Percentiles rank a stretch among this genome's conserved stretches.
Evolutionary conservation across 2,888 invertebrate species (phyloP).

Genomic region (Mesoligia furuncula): DNA sequence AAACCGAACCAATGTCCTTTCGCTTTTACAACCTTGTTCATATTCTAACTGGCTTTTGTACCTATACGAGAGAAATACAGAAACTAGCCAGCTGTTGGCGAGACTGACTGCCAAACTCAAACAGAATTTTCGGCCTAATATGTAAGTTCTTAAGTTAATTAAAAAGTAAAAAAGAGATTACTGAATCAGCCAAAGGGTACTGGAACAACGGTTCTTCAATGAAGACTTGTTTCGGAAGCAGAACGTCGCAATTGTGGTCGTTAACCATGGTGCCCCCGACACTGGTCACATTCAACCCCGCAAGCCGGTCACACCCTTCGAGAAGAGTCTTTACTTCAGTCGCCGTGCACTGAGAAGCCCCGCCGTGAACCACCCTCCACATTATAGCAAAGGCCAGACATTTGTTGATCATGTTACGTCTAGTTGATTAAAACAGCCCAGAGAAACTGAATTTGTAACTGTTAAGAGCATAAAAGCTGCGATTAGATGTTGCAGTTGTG

Average conservation of each 20-base stretch:
- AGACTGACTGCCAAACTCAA: not conserved
- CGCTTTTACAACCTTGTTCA: not conserved
- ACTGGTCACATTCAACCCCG: conserved; percentile 84
- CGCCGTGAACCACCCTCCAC: conserved; percentile 60
- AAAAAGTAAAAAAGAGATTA: conserved; percentile 58
- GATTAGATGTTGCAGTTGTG: conserved; percentile 14
- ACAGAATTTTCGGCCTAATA: not conserved
- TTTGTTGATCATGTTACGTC: conserved; percentile 34
- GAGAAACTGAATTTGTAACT: conserved; percentile 31
- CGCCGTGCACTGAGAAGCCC: conserved; percentile 74
- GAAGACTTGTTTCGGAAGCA: conserved; percentile 87
- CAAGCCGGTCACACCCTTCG: conserved; percentile 83
- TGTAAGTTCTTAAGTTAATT: too few relatives aligned
- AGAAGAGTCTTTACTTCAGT: conserved; percentile 82
- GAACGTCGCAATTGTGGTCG: conserved; percentile 87
- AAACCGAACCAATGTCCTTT: not conserved
- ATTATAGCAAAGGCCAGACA: conserved; percentile 53
- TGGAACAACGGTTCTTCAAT: conserved; percentile 86
- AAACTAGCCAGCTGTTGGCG: not conserved
- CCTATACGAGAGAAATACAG: not conserved
- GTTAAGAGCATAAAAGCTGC: not conserved
- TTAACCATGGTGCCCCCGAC: conserved; percentile 86
- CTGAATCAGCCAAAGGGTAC: conserved; percentile 82
- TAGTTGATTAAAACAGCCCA: conserved; percentile 15
- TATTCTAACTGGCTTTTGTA: not conserved